Conservation (phyloP, 2,888 invertebrate genomes). For the Cheilosia pagana region DNA sequence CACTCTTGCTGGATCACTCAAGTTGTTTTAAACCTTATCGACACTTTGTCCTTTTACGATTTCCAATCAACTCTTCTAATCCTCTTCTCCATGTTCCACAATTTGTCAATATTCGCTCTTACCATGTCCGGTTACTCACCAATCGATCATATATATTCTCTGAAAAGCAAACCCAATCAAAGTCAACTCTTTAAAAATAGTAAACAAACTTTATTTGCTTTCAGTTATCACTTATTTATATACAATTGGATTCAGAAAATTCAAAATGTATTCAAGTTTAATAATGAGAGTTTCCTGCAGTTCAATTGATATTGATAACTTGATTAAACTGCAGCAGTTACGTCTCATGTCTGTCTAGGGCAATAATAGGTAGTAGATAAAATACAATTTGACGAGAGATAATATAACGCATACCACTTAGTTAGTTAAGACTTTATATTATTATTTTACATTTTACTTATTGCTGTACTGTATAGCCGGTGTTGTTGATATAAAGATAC, state of each 20-base stretch:
- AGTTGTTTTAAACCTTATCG: no score
- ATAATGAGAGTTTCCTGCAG: conserved; percentile 19
- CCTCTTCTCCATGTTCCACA: no score
- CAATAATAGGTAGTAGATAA: conserved; percentile 11
- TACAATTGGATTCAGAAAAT: conserved; percentile 66
- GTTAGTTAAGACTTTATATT: conserved; percentile 16
- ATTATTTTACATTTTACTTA: conserved; percentile 31
- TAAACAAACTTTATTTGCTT: conserved; percentile 74
- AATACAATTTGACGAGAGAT: conserved; percentile 25
- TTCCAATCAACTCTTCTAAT: no score
- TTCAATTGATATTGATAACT: conserved; percentile 22
- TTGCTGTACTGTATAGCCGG: background rate
- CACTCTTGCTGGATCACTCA: no score
- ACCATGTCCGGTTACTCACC: no score
- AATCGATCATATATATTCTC: no score
- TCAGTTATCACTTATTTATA: conserved; percentile 69
- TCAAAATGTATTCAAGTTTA: conserved; percentile 58
- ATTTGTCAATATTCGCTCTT: no score
- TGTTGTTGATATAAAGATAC: background rate
- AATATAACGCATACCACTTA: conserved; percentile 17
- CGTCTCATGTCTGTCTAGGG: background rate
- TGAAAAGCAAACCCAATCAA: no score
- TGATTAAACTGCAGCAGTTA: conserved; percentile 24
- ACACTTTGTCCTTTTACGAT: no score
- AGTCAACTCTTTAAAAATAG: conserved; percentile 57